Percentiles rank a stretch among this genome's conserved stretches.
These are phyloP conservation scores for Addax nasomaculatus DNA, from an alignment of 2,113 vertebrate genomes.

Conservation along the genomic window DNA sequence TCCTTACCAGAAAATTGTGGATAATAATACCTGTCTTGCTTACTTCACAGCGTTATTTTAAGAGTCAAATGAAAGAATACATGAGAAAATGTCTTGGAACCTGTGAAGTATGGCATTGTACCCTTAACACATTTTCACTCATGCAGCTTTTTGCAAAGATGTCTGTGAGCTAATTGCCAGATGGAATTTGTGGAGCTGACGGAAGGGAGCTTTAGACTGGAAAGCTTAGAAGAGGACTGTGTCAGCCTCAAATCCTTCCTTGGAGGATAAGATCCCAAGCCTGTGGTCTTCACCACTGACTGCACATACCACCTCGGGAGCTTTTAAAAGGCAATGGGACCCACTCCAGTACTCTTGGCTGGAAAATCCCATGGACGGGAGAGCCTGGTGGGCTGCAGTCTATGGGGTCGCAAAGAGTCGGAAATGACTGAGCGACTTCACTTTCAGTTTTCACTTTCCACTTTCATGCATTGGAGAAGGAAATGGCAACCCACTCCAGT, in stretches of 20 bases:
- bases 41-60: conserved; percentile 30
- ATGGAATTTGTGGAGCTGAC: not conserved
- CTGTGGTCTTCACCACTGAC: not conserved
- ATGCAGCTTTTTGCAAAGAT: not conserved
- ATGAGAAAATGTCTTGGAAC: not conserved
- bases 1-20: not conserved
- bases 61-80: not conserved
- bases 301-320: not conserved
- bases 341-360: too few species aligned
- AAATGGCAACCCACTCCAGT: too few species aligned
- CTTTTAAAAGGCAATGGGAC: not conserved
- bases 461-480: too few species aligned
- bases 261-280: not conserved
- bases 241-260: not conserved
- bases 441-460: too few species aligned
- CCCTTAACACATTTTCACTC: not conserved
- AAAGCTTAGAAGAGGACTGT: not conserved
- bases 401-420: too few species aligned
- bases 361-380: too few species aligned
- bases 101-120: not conserved
- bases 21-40: not conserved
- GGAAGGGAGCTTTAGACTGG: not conserved
- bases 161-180: not conserved
- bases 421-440: too few species aligned
- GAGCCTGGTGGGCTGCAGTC: too few species aligned